Percentiles rank a stretch among this genome's conserved stretches.
These are phyloP conservation scores for Echeneis naucrates DNA, from an alignment of 2,797 vertebrate species.

Conservation along the genomic window DNA sequence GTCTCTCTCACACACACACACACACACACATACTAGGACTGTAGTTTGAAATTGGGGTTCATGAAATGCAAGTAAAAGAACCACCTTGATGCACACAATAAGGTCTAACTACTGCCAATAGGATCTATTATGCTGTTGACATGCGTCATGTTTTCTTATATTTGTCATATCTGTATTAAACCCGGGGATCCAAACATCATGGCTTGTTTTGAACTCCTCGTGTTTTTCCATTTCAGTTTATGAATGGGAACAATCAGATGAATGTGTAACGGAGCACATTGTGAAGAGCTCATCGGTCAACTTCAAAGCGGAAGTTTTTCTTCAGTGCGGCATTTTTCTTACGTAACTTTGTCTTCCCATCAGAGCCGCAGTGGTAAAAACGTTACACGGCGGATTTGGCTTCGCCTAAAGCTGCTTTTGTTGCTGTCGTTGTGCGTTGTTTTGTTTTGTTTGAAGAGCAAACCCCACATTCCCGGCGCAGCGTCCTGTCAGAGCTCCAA, in stretches of 20 bases:
- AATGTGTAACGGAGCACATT: conserved; percentile 1
- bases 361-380: conserved; percentile 53
- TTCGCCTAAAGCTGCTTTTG: too few species aligned
- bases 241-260: background rate
- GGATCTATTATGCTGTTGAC: too few species aligned
- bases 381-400: background rate
- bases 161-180: background rate
- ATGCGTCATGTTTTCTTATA: background rate
- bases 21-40: background rate
- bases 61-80: background rate
- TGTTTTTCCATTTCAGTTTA: too few species aligned
- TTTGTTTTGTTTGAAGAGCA: too few species aligned
- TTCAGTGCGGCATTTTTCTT: conserved; percentile 80
- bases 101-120: background rate
- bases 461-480: background rate
- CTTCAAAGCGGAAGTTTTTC: conserved; percentile 86
- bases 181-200: background rate
- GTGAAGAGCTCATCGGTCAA: conserved; percentile 69
- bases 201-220: too few species aligned
- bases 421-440: too few species aligned
- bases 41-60: background rate
- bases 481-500: background rate
- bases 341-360: conserved; percentile 81
- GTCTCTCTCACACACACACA: too few species aligned
- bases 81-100: background rate